These are phyloP conservation scores for Microchrysa polita DNA, from an alignment of 2,888 invertebrate genomes.

Conservation along the genomic window DNA sequence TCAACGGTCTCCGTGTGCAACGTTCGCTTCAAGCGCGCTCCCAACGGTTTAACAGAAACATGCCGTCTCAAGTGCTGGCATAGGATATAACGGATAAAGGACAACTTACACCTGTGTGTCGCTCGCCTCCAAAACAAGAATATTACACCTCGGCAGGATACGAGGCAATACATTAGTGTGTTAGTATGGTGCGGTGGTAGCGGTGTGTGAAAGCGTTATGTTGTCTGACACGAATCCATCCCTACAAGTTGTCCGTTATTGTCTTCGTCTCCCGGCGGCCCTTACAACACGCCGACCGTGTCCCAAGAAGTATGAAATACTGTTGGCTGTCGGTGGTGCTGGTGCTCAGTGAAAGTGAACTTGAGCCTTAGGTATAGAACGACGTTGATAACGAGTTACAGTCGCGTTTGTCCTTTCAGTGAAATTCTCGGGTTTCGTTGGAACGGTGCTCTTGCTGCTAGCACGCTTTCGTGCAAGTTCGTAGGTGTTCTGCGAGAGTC, in stretches of 20 bases:
- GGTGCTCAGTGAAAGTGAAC: conserved; percentile 40
- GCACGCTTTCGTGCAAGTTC: conserved; percentile 1
- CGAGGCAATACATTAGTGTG: neutral
- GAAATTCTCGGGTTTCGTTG: conserved; percentile 13
- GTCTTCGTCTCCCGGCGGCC: neutral
- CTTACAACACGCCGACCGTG: too few relatives aligned
- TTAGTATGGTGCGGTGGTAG: conserved; percentile 6
- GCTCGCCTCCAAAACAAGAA: neutral
- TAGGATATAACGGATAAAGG: conserved; percentile 26
- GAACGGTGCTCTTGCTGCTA: conserved; percentile 26
- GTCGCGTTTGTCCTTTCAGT: conserved; percentile 9
- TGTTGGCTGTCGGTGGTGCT: conserved; percentile 2
- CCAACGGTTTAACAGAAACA: neutral
- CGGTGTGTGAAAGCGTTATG: conserved; percentile 28
- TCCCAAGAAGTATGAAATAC: conserved; percentile 22
- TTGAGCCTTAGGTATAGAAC: conserved; percentile 25
- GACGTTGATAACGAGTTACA: conserved; percentile 10
- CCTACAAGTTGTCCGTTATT: neutral
- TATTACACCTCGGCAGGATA: conserved; percentile 16
- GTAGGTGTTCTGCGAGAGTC: conserved; percentile 2
- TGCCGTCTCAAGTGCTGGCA: neutral
- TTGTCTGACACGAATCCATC: neutral
- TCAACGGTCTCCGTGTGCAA: neutral
- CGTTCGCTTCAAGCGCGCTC: neutral
- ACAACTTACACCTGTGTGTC: conserved; percentile 3